These are phyloP conservation scores for Rousettus leschenaultii DNA, from an alignment of 2,113 vertebrate genomes.

Conservation along the genomic window DNA sequence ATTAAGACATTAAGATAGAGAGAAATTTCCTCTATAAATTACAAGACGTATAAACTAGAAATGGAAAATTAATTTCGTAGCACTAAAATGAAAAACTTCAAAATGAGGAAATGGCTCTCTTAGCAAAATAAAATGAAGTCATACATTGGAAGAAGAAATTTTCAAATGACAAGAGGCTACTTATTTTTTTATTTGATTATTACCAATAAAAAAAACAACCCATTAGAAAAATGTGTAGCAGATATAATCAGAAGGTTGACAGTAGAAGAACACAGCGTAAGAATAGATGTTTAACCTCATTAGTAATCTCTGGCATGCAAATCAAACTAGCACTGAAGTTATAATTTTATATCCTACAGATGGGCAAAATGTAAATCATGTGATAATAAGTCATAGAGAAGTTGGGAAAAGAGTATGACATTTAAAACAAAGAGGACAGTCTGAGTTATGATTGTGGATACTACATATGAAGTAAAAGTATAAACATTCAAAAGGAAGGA, in stretches of 20 bases:
- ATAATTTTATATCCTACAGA: slow-evolving; percentile 26
- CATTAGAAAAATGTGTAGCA: not conserved
- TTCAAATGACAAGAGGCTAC: not conserved
- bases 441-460: not conserved
- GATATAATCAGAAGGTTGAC: slow-evolving; percentile 7
- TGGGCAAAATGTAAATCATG: slow-evolving; percentile 10
- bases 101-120: slow-evolving; percentile 2
- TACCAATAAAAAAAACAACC: not conserved
- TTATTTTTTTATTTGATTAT: not conserved
- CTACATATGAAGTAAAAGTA: not conserved
- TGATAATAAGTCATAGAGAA: not conserved
- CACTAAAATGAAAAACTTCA: not conserved
- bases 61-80: not conserved
- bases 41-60: not conserved
- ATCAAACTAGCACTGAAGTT: slow-evolving; percentile 35
- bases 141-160: not conserved
- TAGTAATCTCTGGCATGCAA: slow-evolving; percentile 41
- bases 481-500: not conserved
- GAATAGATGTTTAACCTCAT: slow-evolving; percentile 23
- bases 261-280: not conserved
- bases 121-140: not conserved
- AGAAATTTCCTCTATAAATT: not conserved
- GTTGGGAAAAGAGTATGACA: not conserved
- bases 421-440: not conserved
- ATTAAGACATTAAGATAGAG: not conserved